Base-by-base conservation (phyloP, 2,888 invertebrate species). In the Drosophila trichaetosa region DNA sequence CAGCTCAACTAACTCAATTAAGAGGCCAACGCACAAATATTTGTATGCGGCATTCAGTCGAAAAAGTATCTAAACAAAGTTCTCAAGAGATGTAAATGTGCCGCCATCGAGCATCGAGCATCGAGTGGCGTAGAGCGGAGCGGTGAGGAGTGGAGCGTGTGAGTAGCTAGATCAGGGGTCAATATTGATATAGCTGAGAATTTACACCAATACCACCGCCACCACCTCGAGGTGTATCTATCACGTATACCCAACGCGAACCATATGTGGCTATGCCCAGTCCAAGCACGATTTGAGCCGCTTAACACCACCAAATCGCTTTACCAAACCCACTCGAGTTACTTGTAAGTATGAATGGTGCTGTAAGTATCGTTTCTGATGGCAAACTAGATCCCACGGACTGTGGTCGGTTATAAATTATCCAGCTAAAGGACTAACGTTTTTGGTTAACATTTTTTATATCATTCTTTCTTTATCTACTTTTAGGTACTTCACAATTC, bases 41-140 rank as follows among this genome's bases (percentile, higher is more conserved):
- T 91, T 91, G 87, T 90, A 80, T 80, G 87, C 73, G 82, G 83
- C 89, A 88, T 80, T 89, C 91, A 92, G 76, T 90, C 91, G 91
- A 90, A 89, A 92, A 92, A 92, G 89, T 91, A 87, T 79, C 82
- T 79, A 91, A 91, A 91, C 87, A 90, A 73, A 72, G 69, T 76
- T 88, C 74, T 78, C 74, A 58, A 57, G 65, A 70, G 64, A 81
- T 81, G 74, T 57, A 42, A 57, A 57, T 57, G 31, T 42, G 57
- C 57, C 71, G 65, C 59, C 51, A 57, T 18, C 40, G 33, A 33
- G 4, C 7, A 49, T 27, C 34, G 36, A 33, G 13, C 31, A 33
- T 18, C 29, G 16, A 40, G 27, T 57, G 57, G 49, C 48, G 58
- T 60, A 31, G 40, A 27, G 29, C 21, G 60, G 33, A n/a, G 16